These are phyloP conservation scores for Aromia moschata DNA, from an alignment of 2,888 invertebrate species.

Conservation along the genomic window DNA sequence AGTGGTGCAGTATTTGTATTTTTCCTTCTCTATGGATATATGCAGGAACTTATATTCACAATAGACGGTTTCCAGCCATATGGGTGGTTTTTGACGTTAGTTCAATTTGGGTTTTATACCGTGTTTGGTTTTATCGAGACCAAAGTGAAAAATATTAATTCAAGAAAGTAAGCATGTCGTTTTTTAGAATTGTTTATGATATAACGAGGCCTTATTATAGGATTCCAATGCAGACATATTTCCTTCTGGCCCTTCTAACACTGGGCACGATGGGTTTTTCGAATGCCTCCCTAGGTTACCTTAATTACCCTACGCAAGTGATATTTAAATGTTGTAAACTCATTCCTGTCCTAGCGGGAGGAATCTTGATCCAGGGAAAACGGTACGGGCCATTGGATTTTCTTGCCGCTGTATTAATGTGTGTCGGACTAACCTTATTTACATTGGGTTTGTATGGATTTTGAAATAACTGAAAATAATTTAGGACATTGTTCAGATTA, in stretches of 20 bases:
- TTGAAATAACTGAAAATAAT: conserved; percentile 18
- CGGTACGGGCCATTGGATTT: conserved; percentile 86
- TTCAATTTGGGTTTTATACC: conserved; percentile 90
- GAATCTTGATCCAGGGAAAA: conserved; percentile 91
- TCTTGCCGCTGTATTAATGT: conserved; percentile 85
- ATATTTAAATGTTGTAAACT: conserved; percentile 98
- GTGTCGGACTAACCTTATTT: conserved; percentile 88
- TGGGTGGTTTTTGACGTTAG: conserved; percentile 91
- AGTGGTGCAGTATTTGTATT: conserved; percentile 85
- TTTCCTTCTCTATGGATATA: conserved; percentile 90
- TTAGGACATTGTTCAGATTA: background rate
- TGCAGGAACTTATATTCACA: conserved; percentile 91
- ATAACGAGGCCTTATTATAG: conserved; percentile 64
- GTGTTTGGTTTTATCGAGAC: conserved; percentile 82
- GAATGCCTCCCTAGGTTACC: conserved; percentile 90
- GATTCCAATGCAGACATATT: conserved; percentile 85
- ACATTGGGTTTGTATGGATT: conserved; percentile 76
- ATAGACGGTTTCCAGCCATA: conserved; percentile 88
- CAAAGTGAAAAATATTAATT: conserved; percentile 68
- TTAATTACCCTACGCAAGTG: conserved; percentile 97
- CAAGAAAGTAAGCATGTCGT: conserved; percentile 64
- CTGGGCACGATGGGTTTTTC: conserved; percentile 96
- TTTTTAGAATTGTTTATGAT: conserved; percentile 6
- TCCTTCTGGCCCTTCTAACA: conserved; percentile 84
- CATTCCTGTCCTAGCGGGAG: conserved; percentile 94